Conservation (phyloP, 2,113 vertebrate genomes). For the Ancistrus triradiatus region DNA sequence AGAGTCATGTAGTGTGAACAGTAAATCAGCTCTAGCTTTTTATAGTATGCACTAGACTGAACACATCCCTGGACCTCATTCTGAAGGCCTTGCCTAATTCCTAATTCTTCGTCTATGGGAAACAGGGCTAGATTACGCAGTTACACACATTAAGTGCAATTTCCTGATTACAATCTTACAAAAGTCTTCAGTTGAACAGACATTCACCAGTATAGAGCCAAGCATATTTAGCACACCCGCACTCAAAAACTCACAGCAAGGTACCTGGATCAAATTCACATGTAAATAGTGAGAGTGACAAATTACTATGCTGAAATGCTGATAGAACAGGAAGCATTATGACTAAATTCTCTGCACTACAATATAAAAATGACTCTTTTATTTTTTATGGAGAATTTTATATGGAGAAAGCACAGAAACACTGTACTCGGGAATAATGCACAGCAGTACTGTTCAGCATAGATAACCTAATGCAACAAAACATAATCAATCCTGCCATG, state of each 20-base stretch:
- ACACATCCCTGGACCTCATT: conserved; percentile 1
- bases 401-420: too few species aligned
- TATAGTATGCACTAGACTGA: not conserved
- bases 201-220: conserved; percentile 14
- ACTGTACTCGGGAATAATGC: too few species aligned
- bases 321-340: too few species aligned
- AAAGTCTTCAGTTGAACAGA: conserved; percentile 7
- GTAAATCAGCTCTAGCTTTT: too few species aligned
- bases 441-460: not conserved
- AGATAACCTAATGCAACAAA: not conserved
- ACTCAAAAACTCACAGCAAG: not conserved
- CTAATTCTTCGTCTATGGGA: too few species aligned
- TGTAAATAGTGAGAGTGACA: conserved; percentile 1
- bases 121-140: too few species aligned
- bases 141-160: too few species aligned
- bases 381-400: too few species aligned
- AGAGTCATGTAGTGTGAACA: too few species aligned
- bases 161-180: conserved; percentile 32
- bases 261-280: not conserved
- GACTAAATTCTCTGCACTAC: too few species aligned
- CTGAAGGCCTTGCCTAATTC: conserved; percentile 19
- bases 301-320: too few species aligned
- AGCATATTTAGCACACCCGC: not conserved
- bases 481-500: not conserved
- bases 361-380: too few species aligned